Evolutionary conservation across 2,113 vertebrate species (phyloP).

Genomic region (Pollimyrus isidori): DNA sequence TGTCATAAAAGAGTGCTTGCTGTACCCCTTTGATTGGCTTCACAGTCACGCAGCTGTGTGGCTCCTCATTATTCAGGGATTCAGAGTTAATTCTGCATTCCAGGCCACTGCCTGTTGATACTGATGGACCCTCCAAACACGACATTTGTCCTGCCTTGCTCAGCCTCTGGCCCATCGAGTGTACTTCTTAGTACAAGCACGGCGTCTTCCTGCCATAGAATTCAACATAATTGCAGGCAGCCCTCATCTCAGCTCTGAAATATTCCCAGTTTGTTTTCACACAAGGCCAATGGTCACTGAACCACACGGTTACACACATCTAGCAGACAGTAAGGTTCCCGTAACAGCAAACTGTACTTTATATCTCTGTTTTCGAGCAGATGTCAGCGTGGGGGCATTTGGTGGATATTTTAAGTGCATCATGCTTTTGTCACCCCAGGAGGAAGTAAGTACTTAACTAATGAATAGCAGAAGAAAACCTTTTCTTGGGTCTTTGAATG

Average conservation of each 20-base stretch:
- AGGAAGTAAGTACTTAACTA: not conserved
- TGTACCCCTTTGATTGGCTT: not conserved
- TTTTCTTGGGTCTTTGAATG: not conserved
- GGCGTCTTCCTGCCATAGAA: not conserved
- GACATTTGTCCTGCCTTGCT: not conserved
- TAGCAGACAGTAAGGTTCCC: not conserved
- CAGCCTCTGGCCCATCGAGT: not conserved
- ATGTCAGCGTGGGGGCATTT: not conserved
- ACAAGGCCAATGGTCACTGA: not conserved
- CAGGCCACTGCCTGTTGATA: not conserved
- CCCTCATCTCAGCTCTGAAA: not conserved
- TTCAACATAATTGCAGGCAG: not conserved
- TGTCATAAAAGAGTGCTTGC: not conserved
- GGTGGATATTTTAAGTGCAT: not conserved
- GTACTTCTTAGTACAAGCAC: not conserved
- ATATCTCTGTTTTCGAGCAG: not conserved
- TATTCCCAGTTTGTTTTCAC: not conserved
- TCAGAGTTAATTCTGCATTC: not conserved
- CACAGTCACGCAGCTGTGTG: not conserved
- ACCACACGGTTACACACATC: not conserved
- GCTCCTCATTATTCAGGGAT: not conserved
- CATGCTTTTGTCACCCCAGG: not conserved
- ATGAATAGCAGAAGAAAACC: not conserved
- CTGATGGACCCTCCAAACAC: not conserved
- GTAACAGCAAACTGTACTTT: not conserved